Conservation (phyloP, 2,888 invertebrate species). For the Bugula neritina region DNA sequence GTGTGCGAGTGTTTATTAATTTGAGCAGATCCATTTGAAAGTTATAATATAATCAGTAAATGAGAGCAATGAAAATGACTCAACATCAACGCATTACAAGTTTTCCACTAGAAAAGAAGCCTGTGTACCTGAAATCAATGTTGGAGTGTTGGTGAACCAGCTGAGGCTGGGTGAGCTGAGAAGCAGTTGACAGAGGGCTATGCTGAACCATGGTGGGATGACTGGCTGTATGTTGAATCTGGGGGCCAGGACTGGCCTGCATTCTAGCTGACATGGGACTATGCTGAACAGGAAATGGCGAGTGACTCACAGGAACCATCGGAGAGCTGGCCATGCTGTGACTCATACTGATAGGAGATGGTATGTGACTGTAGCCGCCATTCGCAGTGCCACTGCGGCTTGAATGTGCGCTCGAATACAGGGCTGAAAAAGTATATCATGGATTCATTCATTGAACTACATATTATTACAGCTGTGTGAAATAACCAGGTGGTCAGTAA, state of each 20-base stretch:
- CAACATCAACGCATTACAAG: no score
- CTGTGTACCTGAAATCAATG: conserved; percentile 18
- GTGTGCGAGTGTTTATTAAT: no score
- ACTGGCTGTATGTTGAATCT: conserved; percentile 11
- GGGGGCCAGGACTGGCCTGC: conserved; percentile 22
- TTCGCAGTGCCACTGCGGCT: conserved; percentile 31
- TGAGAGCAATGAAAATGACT: no score
- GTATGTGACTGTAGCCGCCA: conserved; percentile 27
- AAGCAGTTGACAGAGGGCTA: background rate
- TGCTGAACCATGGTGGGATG: conserved; percentile 11
- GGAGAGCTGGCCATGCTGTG: conserved; percentile 25
- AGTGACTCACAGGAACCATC: conserved; percentile 19
- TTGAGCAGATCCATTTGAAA: no score
- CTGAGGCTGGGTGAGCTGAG: conserved; percentile 28
- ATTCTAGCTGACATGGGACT: conserved; percentile 15
- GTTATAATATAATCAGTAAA: no score
- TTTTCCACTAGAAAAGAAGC: no score
- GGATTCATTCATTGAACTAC: no score
- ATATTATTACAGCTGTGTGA: no score
- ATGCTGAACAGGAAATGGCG: conserved; percentile 17
- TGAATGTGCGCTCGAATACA: conserved; percentile 34
- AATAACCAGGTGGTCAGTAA: no score
- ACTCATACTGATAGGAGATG: conserved; percentile 22
- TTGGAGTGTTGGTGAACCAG: conserved; percentile 29
- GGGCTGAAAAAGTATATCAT: background rate